Percentiles rank a stretch among this genome's conserved stretches.
phyloP scores from a whole-genome alignment of 2,797 vertebrate species.

The Coranthus polyacanthus region DNA sequence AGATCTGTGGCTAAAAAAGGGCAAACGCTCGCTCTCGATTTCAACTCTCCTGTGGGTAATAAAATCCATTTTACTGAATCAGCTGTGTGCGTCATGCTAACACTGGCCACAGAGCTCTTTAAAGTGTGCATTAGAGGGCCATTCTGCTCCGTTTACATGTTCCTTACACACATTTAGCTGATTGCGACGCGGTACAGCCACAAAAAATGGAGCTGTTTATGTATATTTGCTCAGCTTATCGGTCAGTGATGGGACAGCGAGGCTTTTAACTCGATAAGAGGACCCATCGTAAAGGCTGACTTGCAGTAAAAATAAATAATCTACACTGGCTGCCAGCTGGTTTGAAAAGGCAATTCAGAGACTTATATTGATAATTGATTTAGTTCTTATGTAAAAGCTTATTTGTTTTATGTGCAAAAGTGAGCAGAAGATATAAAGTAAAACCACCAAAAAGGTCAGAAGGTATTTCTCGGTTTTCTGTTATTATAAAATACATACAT shows the following conservation, averaged over 20 bases:
- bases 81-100: conserved; percentile 20
- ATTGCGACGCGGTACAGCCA: conserved; percentile 19
- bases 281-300: conserved; percentile 26
- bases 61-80: conserved; percentile 46
- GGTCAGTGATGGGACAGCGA: conserved; percentile 2
- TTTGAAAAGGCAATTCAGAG: neutral
- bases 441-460: no score
- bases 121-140: conserved; percentile 50
- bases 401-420: no score
- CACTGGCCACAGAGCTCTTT: conserved; percentile 38
- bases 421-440: no score
- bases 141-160: conserved; percentile 36
- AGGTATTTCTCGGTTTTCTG: no score
- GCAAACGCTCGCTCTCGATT: conserved; percentile 33
- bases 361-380: neutral
- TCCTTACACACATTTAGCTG: conserved; percentile 38
- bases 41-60: conserved; percentile 25
- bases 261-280: conserved; percentile 50
- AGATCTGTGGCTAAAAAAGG: neutral
- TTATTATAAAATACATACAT: neutral
- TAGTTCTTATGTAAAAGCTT: no score
- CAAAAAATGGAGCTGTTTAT: neutral
- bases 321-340: neutral
- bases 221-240: conserved; percentile 49
- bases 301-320: neutral